Evolutionary conservation across 2,888 invertebrate genomes (phyloP).

Genomic region (Lysandra bellargus): DNA sequence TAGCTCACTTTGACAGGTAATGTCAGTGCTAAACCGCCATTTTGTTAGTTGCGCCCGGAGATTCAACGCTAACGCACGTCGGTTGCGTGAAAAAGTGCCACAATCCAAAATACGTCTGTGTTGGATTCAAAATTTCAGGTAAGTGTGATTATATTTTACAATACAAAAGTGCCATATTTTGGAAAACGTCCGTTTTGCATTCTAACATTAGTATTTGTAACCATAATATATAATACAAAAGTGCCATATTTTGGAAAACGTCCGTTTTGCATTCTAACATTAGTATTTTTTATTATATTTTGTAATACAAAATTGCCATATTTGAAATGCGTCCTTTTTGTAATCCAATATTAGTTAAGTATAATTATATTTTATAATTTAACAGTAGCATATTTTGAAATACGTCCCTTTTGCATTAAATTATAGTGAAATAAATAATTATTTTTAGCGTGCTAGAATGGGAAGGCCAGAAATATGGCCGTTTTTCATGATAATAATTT

Average conservation of each 20-base stretch:
- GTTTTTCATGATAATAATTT: conserved; percentile 32
- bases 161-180: too few species aligned
- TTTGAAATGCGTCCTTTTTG: conserved; percentile 28
- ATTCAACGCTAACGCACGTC: conserved; percentile 29
- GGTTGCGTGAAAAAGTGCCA: conserved; percentile 31
- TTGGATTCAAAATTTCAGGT: conserved; percentile 30
- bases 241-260: too few species aligned
- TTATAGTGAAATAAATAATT: conserved; percentile 36
- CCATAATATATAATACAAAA: too few species aligned
- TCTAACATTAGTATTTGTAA: too few species aligned
- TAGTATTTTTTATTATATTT: too few species aligned
- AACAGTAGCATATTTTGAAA: conserved; percentile 33
- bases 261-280: too few species aligned
- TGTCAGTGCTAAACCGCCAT: too few species aligned
- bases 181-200: too few species aligned
- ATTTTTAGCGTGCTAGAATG: conserved; percentile 37
- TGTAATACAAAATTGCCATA: too few species aligned
- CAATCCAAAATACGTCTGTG: conserved; percentile 25
- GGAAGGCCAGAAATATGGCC: conserved; percentile 36
- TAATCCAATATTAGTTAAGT: conserved; percentile 31
- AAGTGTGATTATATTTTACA: neutral
- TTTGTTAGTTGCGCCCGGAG: neutral
- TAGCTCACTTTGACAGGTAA: too few species aligned
- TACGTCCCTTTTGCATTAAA: too few species aligned
- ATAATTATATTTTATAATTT: conserved; percentile 30